Evolutionary conservation across 2,888 invertebrate species (phyloP).

Genomic region (Syrphus vitripennis): DNA sequence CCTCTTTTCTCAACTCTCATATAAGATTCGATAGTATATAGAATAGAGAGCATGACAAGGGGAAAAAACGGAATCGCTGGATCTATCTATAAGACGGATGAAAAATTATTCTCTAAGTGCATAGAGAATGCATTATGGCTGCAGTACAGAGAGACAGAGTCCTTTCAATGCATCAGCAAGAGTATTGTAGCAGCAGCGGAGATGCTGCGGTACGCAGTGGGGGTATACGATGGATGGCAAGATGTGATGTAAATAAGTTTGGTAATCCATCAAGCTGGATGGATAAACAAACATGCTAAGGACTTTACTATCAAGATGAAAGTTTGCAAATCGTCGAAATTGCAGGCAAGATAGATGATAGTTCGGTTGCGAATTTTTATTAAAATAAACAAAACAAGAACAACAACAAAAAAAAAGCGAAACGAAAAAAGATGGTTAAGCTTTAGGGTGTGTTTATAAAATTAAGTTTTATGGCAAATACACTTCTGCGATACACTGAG

Average conservation of each 20-base stretch:
- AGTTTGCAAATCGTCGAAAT: slow-evolving; percentile 67
- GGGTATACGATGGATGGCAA: neutral
- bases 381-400: neutral
- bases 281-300: slow-evolving; percentile 62
- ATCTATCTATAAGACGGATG: slow-evolving; percentile 55
- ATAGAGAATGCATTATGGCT: slow-evolving; percentile 48
- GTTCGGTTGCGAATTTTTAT: slow-evolving; percentile 34
- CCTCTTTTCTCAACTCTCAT: neutral
- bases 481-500: no score
- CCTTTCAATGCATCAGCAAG: neutral
- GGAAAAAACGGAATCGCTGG: slow-evolving; percentile 1
- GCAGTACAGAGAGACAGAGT: no score
- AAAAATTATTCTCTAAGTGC: slow-evolving; percentile 67
- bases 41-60: no score
- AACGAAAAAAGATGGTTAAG: neutral
- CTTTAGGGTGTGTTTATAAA: neutral
- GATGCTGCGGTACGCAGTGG: no score
- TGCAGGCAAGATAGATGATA: slow-evolving; percentile 61
- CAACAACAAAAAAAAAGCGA: neutral
- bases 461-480: neutral
- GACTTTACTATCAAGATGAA: slow-evolving; percentile 65
- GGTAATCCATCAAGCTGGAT: slow-evolving; percentile 62
- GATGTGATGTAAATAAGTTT: slow-evolving; percentile 66
- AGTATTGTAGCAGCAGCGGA: neutral
- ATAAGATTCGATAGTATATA: neutral